Base-by-base conservation (phyloP, 2,113 vertebrate genomes). In the Cichladusa arquata region DNA sequence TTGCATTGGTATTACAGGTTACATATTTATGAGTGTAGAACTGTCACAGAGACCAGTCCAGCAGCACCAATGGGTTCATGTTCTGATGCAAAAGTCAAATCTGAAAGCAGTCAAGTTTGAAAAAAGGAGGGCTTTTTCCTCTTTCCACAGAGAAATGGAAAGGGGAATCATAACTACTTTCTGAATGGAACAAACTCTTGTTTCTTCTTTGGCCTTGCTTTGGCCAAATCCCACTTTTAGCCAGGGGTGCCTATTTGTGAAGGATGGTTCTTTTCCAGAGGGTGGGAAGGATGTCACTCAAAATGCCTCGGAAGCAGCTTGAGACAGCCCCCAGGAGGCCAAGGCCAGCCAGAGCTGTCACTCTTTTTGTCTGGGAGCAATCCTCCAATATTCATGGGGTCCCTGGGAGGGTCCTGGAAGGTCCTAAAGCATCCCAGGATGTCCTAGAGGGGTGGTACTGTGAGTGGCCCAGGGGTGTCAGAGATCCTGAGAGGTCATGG, bases 361-460 rank as follows among this genome's bases (percentile, higher is more conserved):
- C 26, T 36, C 17, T 38, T 81, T 67, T 33, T 25, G 13, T 38
- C 28, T 47, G 28, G 42, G 28, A 47, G 17, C 28, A 67, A 33
- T 20, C 28, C 17, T 33, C 8, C 29, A 56, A 20, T 0, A 0
- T 47, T 16, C 33, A 40, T 31, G 50, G 33, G 12, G 19, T 65
- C 42, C 25, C 19, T 31, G 33, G 12, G 15, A 25, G 10, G 9
- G 26, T 36, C 33, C 33, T 45, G 31, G 48, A 44, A 54, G 40
- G 31, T 34, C 19, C 36, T 40, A 33, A 54, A 50, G 22, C 16
- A 8, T 42, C 69, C 12, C 33, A 65, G 38, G 15, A 24, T 54
- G 50, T 45, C 38, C 19, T 0, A 0, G 25, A 54, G 19, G 2
- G 38, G 25, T 2, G 2, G 19, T 22, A n/a, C 45, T 36, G 17